Conservation (phyloP, 2,888 invertebrate species). For the Cheilosia variabilis region DNA sequence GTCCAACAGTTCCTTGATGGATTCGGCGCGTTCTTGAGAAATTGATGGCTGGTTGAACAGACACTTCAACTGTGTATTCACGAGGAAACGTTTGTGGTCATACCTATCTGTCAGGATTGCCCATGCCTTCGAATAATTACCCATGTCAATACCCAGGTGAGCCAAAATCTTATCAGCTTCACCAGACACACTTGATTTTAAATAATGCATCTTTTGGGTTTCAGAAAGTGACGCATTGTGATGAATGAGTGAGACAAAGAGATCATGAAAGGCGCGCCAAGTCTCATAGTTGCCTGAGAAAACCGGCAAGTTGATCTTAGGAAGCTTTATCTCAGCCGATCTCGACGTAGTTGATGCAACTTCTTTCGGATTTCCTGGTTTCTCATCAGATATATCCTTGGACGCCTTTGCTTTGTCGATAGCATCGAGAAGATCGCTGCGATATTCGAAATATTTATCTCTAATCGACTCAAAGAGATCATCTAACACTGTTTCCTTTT, state of each 20-base stretch:
- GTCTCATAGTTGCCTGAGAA: conserved; percentile 5
- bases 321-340: conserved; percentile 10
- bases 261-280: conserved; percentile 2
- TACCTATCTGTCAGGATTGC: too few species aligned
- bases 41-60: conserved; percentile 3
- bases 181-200: conserved; percentile 9
- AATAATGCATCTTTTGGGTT: not conserved
- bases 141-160: not conserved
- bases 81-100: not conserved
- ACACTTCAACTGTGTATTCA: not conserved
- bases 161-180: conserved; percentile 5
- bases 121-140: not conserved
- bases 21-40: conserved; percentile 1
- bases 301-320: conserved; percentile 18
- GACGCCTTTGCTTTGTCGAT: conserved; percentile 4
- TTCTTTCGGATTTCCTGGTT: not conserved
- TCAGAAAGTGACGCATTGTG: not conserved
- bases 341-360: not conserved
- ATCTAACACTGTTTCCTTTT: not conserved
- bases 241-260: conserved; percentile 9
- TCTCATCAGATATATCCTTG: conserved; percentile 7
- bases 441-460: not conserved
- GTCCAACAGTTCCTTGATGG: not conserved
- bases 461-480: not conserved
- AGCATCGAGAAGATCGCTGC: conserved; percentile 5